These are phyloP conservation scores for Myxocyprinus asiaticus DNA, from an alignment of 2,113 vertebrate species.

Conservation along the genomic window DNA sequence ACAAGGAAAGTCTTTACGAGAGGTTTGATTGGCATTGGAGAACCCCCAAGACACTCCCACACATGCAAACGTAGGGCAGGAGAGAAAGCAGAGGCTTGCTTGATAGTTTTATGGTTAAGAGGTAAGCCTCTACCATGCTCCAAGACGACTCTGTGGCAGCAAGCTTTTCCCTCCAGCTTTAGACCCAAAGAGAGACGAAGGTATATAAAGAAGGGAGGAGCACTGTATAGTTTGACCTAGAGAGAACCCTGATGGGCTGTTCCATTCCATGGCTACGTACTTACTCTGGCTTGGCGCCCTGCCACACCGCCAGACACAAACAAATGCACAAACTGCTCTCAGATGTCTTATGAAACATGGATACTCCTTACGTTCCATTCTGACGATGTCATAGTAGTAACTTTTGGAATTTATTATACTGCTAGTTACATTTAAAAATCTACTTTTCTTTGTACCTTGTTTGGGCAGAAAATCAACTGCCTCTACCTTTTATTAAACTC, in stretches of 20 bases:
- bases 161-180: no score
- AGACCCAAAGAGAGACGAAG: no score
- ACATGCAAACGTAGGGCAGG: neutral
- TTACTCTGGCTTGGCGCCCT: constrained; percentile 6
- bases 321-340: constrained; percentile 33
- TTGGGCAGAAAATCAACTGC: neutral
- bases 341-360: constrained; percentile 43
- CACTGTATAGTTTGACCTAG: constrained; percentile 16
- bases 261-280: constrained; percentile 22
- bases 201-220: neutral
- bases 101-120: neutral
- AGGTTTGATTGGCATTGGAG: neutral
- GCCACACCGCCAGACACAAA: constrained; percentile 35
- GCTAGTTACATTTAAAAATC: neutral
- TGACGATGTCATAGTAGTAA: neutral
- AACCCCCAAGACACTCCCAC: neutral
- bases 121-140: neutral
- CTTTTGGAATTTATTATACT: neutral
- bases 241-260: constrained; percentile 36
- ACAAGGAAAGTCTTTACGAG: neutral
- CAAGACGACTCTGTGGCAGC: neutral
- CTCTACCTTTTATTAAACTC: neutral
- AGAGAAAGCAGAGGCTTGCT: neutral
- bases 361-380: neutral
- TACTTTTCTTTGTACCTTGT: neutral